Conservation (phyloP, 2,888 invertebrate genomes). For the Acrobeloides nanus region DNA sequence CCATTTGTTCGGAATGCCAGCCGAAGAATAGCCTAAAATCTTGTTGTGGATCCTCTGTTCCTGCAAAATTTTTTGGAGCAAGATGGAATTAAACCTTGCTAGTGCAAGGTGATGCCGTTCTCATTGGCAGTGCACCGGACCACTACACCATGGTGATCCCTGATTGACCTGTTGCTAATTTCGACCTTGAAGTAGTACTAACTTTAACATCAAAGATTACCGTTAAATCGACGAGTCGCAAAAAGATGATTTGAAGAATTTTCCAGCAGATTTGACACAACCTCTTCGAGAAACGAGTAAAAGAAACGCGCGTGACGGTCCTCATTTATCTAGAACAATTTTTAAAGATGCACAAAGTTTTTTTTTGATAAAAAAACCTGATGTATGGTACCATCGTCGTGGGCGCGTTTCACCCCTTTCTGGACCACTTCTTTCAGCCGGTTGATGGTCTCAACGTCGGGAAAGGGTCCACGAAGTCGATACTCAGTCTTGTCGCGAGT, state of each 20-base stretch:
- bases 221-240: conserved; percentile 20
- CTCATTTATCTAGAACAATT: conserved; percentile 21
- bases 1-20: conserved; percentile 5
- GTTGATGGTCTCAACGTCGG: not conserved
- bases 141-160: too few relatives aligned
- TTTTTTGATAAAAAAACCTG: conserved; percentile 14
- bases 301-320: conserved; percentile 35
- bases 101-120: too few relatives aligned
- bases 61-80: too few relatives aligned
- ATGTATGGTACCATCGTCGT: conserved; percentile 15
- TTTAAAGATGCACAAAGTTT: not conserved
- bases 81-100: too few relatives aligned
- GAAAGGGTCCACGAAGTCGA: conserved; percentile 15
- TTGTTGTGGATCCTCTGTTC: too few relatives aligned
- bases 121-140: too few relatives aligned
- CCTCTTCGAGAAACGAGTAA: conserved; percentile 28
- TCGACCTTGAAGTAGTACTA: too few relatives aligned
- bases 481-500: conserved; percentile 42
- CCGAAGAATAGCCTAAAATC: not conserved
- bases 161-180: too few relatives aligned
- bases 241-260: conserved; percentile 14
- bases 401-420: conserved; percentile 14
- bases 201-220: conserved; percentile 14
- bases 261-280: conserved; percentile 14
- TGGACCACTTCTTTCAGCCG: conserved; percentile 12